phyloP scores from a whole-genome alignment of 2,113 vertebrate species.

The Aythya baeri region DNA sequence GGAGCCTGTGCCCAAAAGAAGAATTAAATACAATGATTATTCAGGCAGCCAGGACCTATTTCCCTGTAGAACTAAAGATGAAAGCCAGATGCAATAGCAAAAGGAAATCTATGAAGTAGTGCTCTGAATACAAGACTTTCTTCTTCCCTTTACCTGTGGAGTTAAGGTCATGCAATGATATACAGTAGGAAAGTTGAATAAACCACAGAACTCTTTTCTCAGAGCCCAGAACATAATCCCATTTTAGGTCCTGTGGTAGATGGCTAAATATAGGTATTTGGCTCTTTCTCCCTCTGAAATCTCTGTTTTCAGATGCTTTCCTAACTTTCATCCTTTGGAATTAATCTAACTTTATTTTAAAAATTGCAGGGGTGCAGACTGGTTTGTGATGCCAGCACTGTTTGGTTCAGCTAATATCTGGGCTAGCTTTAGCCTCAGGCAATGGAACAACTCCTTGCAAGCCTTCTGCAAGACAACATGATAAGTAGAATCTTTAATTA shows the following conservation, averaged over 20 bases:
- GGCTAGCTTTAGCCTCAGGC: conserved; percentile 58
- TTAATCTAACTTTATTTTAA: neutral
- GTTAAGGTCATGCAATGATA: neutral
- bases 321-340: neutral
- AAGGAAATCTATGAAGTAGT: neutral
- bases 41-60: neutral
- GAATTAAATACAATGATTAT: neutral
- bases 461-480: conserved; percentile 50
- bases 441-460: conserved; percentile 31
- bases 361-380: neutral
- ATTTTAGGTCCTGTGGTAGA: neutral
- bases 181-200: neutral
- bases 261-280: neutral
- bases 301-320: neutral
- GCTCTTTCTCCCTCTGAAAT: neutral
- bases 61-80: neutral
- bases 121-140: neutral
- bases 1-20: neutral
- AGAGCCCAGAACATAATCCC: neutral
- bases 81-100: neutral
- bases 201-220: neutral
- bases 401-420: conserved; percentile 67
- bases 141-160: neutral
- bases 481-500: conserved; percentile 28
- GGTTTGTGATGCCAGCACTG: neutral